phyloP scores from a whole-genome alignment of 2,113 vertebrate species.

The Zosterops japonicus region DNA sequence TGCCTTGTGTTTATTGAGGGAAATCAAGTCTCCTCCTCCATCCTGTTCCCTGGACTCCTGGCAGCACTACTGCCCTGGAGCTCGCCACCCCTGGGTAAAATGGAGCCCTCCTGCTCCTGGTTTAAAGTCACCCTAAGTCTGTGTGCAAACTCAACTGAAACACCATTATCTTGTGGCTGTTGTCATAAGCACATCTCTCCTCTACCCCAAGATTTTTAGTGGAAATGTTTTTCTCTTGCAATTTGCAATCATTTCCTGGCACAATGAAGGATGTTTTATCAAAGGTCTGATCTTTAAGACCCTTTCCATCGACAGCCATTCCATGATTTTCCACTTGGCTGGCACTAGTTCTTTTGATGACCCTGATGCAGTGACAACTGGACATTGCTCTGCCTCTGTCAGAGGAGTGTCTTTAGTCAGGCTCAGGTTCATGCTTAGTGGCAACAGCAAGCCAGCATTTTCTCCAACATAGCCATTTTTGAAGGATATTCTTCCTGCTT shows the following conservation, averaged over 20 bases:
- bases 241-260: neutral
- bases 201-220: neutral
- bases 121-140: too few species aligned
- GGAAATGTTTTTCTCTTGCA: neutral
- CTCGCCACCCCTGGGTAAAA: neutral
- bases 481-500: neutral
- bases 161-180: accelerated
- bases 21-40: neutral
- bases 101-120: too few species aligned
- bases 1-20: neutral
- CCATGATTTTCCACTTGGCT: neutral
- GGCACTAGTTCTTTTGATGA: neutral
- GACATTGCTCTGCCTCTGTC: neutral
- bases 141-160: neutral
- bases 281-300: neutral
- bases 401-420: neutral
- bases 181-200: accelerated
- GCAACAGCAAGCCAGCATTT: neutral
- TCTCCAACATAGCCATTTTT: neutral
- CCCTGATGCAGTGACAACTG: neutral
- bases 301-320: neutral
- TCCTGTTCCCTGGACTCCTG: neutral
- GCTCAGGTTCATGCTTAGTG: neutral
- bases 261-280: neutral
- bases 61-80: neutral